Base-by-base conservation (phyloP, 2,113 vertebrate genomes). In the Mus pahari region DNA sequence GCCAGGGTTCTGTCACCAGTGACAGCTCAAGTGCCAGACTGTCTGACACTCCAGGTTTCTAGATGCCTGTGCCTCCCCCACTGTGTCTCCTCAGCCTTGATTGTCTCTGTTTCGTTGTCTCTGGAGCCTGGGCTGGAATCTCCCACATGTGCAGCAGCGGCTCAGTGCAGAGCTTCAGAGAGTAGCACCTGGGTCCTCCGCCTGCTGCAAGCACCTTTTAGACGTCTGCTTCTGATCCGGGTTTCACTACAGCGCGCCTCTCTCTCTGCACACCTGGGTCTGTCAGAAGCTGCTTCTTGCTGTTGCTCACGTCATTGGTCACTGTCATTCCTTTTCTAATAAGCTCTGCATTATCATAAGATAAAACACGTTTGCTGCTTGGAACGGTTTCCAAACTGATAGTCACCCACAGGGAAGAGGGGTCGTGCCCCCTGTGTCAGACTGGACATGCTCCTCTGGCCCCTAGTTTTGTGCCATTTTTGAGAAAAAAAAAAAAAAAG, bases 261-360 rank as follows among this genome's bases (percentile, higher is more conserved):
- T 95, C 94, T 36, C 53, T 62, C 96, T 58, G 31, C 45, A 64
- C 81, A 36, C 66, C 92, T 66, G 74, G 86, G 94, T 42, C 94
- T 97, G 94, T 84, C 71, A 7, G 4, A 28, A 92, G 5, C 98
- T 96, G 98, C 33, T 39, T 36, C 45, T 68, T 36, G 1, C 97
- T 98, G 79, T 93, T 97, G 94, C 87, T 96, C 45, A 4, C 28
- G 2, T 96, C 91, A 58, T 26, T 86, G 92, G 91, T 92, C 83
- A 5, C 97, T 97, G 96, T 98, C 96, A 88, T 91, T 89, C 97
- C 97, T 91, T 97, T 93, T 93, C 95, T 97, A 89, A 96, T 97
- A 93, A 97, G 39, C 86, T 95, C 73, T 81, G 75, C 78, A 26
- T 82, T 91, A 78, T 92, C 96, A 77, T 58, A 45, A 78, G 86